Base-by-base conservation (phyloP, 2,113 vertebrate species). In the Scomber japonicus region DNA sequence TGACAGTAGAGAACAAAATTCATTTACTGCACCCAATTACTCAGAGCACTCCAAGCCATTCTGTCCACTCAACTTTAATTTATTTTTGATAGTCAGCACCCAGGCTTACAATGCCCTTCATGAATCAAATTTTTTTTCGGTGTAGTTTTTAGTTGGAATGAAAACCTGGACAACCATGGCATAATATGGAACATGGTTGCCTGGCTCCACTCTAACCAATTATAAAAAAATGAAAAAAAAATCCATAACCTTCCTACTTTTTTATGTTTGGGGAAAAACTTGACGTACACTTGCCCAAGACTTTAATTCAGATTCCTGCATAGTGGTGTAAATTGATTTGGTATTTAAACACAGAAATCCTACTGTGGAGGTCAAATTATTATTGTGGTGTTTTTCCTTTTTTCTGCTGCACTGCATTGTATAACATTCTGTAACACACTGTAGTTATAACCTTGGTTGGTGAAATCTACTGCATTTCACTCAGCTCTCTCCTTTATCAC, bases 381-480 rank as follows among this genome's bases (percentile, higher is more conserved):
- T 59, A 30, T 46, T 71, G 21, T 3, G 56, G 8, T 54, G 12
- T 31, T 70, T 44, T 49, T 35, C 1, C 3, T 60, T 57, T 61
- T 56, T 62, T 40, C 31, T 62, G 12, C 24, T 56, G 17, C 45
- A 61, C 16, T 69, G 30, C 46, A 64, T 48, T 82, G 55, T 81
- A 57, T 30, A 40, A 53, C 81, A 75, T 14, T 68, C 17, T 79
- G 21, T 55, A 46, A 40, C 35, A 59, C 3, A 54, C 35, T 40
- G 6, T 57, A 19, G 60, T 51, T 81, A 10, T 82, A 75, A 83
- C 84, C 73, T 81, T 87, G 72, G 62, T 27, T 59, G 21, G 7
- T 69, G 62, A 74, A 71, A 82, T 66, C 48, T 24, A 48, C 14
- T 48, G 48, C 44, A 78, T 76, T 83, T 90, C 72, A 62, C 61